phyloP scores from a whole-genome alignment of 2,113 vertebrate species.

The Sorex araneus region DNA sequence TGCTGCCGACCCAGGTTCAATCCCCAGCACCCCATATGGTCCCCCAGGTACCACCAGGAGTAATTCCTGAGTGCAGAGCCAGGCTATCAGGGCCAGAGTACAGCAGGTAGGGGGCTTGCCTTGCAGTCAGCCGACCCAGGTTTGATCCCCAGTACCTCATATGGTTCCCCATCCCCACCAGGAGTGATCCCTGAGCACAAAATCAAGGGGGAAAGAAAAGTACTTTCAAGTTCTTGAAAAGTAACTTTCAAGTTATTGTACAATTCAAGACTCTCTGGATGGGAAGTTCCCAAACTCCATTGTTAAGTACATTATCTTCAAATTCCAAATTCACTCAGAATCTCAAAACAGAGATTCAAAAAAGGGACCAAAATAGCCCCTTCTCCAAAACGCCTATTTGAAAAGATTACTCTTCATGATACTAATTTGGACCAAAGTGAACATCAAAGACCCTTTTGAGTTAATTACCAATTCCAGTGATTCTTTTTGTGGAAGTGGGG shows the following conservation, averaged over 20 bases:
- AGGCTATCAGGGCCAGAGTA: too few species aligned
- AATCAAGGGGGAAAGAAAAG: not conserved
- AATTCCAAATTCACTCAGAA: conserved; percentile 56
- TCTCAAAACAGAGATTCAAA: not conserved
- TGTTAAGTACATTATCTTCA: conserved; percentile 48
- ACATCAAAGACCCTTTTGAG: not conserved
- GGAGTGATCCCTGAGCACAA: not conserved
- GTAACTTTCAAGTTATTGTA: not conserved
- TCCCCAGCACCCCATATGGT: too few species aligned
- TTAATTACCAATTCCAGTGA: conserved; percentile 44
- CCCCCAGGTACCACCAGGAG: too few species aligned
- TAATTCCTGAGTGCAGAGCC: not conserved
- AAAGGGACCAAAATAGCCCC: conserved; percentile 20
- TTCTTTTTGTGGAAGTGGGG: too few species aligned
- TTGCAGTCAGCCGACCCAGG: too few species aligned
- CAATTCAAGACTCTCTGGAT: not conserved
- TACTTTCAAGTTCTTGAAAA: conserved; percentile 47
- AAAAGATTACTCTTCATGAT: conserved; percentile 17
- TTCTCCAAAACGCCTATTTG: not conserved
- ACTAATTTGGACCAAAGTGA: not conserved
- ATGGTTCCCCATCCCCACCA: too few species aligned
- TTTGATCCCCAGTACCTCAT: too few species aligned
- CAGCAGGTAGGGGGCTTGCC: too few species aligned
- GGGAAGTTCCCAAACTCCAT: conserved; percentile 32
- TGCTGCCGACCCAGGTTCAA: too few species aligned